These are phyloP conservation scores for Astropecten irregularis DNA, from an alignment of 53 echinoderm and acorn worm species.

Conservation along the genomic window DNA sequence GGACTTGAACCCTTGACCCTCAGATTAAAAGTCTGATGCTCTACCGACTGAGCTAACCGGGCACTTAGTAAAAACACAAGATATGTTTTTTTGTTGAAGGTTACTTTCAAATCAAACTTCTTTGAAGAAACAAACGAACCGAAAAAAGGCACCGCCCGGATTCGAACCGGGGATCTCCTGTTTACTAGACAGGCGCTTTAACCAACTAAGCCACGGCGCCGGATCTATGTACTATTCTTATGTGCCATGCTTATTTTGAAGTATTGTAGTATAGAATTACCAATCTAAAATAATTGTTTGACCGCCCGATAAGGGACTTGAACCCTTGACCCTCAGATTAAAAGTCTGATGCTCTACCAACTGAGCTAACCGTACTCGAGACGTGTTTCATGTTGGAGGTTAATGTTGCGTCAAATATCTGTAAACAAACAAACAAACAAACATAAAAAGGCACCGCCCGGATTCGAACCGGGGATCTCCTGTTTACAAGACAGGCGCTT, in stretches of 20 bases:
- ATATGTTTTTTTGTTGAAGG: not conserved
- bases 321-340: slow-evolving; percentile 31
- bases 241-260: no score
- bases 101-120: no score
- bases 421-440: no score
- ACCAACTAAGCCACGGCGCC: slow-evolving; percentile 74
- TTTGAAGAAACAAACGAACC: no score
- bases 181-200: slow-evolving; percentile 72
- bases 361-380: slow-evolving; percentile 53
- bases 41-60: slow-evolving; percentile 52
- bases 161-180: slow-evolving; percentile 63
- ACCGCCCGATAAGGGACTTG: slow-evolving; percentile 27
- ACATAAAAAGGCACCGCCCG: no score
- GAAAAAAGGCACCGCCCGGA: slow-evolving; percentile 10
- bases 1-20: slow-evolving; percentile 48
- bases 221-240: no score
- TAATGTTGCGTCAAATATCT: no score
- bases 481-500: no score
- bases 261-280: no score
- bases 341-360: slow-evolving; percentile 59
- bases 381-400: no score
- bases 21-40: slow-evolving; percentile 55
- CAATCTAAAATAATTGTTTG: not conserved
- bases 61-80: not conserved
- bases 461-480: no score